Evolutionary conservation across 1,140 invertebrate genomes (phyloP), one percentile per base, ranked within the genome.

Genomic region (Doryteuthis pealeii): DNA sequence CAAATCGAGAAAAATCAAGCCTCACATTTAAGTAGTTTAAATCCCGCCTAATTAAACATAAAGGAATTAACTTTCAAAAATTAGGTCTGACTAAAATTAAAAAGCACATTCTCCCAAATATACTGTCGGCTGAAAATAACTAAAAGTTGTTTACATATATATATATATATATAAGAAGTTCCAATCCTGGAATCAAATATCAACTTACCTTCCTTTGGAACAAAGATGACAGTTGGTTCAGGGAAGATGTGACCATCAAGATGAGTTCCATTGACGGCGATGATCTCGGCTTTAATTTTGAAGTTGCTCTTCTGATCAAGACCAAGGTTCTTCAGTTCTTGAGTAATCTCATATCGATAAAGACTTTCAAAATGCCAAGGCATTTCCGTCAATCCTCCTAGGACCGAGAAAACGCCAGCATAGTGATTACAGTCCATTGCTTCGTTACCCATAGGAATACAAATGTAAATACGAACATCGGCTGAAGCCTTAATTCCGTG

Each of bases 311-410:
- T 71, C 12, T 54, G 62, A 18, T 74, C 28, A 14, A 78, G 71
- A 43, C 73, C 32, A 40, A 74, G 32, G n/a, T 68, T 71, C 43
- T 72, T 67, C 45, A 76, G 71, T 22, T 62, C 70, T 18, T 76
- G 30, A 15, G 75, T 80, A 65, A 78, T 72, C n/a, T 80, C 76
- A 45, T 73, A 76, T 35, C 75, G 74, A 76, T 62, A 62, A 43
- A 69, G 71, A 8, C 77, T 71, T 33, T 76, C 72, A 45, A 74
- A 77, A 69, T 54, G 22, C 78, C 78, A 80, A 1, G 76, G 78
- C 75, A 78, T 78, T 71, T 80, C 78, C n/a, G 58, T 40, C 0
- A 74, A 69, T 2, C 78, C 76, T 0, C 78, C 78, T 8, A 80
- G 71, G 15, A 80, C 32, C n/a, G 66, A 72, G 69, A 80, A 75